These are phyloP conservation scores for Scaptomyza parva DNA, from an alignment of 2,888 invertebrate species.

Conservation along the genomic window DNA sequence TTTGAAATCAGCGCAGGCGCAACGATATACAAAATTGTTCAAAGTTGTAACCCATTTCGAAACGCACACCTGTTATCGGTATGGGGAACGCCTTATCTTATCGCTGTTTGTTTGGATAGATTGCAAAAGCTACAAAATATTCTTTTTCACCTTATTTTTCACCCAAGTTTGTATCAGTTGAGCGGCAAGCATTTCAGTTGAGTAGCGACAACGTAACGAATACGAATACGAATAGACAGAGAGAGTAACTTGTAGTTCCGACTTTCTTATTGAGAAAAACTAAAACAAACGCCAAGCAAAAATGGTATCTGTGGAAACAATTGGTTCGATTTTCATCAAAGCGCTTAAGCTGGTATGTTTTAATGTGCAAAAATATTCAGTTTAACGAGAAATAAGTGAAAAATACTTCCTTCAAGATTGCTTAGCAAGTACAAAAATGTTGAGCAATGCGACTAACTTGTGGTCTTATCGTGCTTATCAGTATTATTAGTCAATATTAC, in stretches of 20 bases:
- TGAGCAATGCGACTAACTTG: conserved; percentile 46
- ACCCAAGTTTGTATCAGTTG: conserved; percentile 39
- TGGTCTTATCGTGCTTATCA: conserved; percentile 47
- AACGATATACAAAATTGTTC: conserved; percentile 29
- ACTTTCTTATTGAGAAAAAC: conserved; percentile 7
- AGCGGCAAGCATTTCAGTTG: conserved; percentile 68
- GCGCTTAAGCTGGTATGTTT: conserved; percentile 90
- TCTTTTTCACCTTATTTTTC: conserved; percentile 30
- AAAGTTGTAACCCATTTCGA: conserved; percentile 59
- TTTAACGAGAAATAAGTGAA: neutral
- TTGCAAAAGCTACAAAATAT: conserved; percentile 76
- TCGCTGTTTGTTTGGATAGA: conserved; percentile 48
- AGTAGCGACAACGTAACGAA: conserved; percentile 75
- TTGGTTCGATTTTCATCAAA: conserved; percentile 93
- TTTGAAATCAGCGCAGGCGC: conserved; percentile 39
- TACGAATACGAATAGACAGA: conserved; percentile 36
- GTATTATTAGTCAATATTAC: conserved; percentile 61
- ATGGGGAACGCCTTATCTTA: conserved; percentile 49
- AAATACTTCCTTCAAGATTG: neutral
- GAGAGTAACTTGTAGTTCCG: conserved; percentile 13
- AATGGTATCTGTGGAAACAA: conserved; percentile 93
- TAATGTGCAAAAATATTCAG: neutral
- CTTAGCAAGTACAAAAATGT: conserved; percentile 18
- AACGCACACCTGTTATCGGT: conserved; percentile 64
- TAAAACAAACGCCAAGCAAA: conserved; percentile 72